Percentiles rank a stretch among this genome's conserved stretches.
These are phyloP conservation scores for Odontocerum albicorne DNA, from an alignment of 2,888 invertebrate genomes.

Conservation along the genomic window DNA sequence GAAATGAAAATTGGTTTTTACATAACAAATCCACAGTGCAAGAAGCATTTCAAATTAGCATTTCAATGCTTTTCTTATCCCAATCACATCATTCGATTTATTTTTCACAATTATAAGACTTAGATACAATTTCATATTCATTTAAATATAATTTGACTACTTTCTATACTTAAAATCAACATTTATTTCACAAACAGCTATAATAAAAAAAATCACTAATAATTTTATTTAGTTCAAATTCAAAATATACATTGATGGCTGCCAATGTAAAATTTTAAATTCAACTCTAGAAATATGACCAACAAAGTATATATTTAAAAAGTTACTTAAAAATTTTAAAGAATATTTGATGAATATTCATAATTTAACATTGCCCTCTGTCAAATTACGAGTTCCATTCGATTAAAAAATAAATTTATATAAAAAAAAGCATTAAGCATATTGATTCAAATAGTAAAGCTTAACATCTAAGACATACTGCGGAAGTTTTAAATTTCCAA, in stretches of 20 bases:
- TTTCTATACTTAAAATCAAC: too few relatives aligned
- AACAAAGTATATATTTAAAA: background rate
- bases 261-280: constrained; percentile 24
- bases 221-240: background rate
- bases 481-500: too few relatives aligned
- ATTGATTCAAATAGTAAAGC: too few relatives aligned
- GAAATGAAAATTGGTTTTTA: constrained; percentile 51
- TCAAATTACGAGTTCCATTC: constrained; percentile 25
- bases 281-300: too few relatives aligned
- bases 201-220: background rate
- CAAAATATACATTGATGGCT: constrained; percentile 32
- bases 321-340: background rate
- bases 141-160: too few relatives aligned
- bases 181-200: background rate
- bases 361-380: constrained; percentile 34
- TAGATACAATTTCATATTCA: too few relatives aligned
- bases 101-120: too few relatives aligned
- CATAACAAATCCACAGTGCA: constrained; percentile 16
- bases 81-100: too few relatives aligned
- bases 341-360: constrained; percentile 15
- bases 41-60: constrained; percentile 3
- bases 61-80: too few relatives aligned
- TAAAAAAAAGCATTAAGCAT: too few relatives aligned
- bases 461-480: too few relatives aligned
- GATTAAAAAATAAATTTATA: too few relatives aligned